A percentile compares a stretch with the other conserved stretches of the same genome.
These are phyloP conservation scores for Acrobasis repandana DNA, from an alignment of 2,888 invertebrate species.

Conservation along the genomic window DNA sequence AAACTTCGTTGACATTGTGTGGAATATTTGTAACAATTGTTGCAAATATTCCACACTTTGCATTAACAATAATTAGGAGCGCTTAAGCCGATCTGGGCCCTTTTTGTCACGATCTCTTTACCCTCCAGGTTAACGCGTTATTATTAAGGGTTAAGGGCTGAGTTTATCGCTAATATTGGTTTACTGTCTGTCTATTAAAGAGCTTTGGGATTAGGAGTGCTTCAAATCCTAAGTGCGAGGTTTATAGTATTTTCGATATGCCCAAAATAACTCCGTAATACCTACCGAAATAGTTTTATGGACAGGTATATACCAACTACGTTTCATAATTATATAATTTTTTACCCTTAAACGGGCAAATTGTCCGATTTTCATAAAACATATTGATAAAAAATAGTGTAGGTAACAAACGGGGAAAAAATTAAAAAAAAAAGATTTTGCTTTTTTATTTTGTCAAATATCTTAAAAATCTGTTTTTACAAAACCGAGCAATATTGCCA, in stretches of 20 bases:
- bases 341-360: too few species aligned
- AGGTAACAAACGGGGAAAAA: too few species aligned
- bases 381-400: too few species aligned
- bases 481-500: too few species aligned
- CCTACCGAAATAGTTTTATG: too few species aligned
- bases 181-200: neutral
- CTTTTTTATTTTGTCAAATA: too few species aligned
- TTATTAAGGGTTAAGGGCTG: slow-evolving; percentile 2
- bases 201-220: neutral
- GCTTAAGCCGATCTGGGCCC: slow-evolving; percentile 10
- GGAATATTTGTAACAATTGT: slow-evolving; percentile 2
- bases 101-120: slow-evolving; percentile 8
- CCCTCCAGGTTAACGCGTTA: slow-evolving; percentile 1
- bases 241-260: neutral
- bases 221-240: neutral
- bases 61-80: slow-evolving; percentile 9
- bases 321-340: too few species aligned
- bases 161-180: slow-evolving; percentile 6
- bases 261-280: neutral
- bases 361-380: too few species aligned
- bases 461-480: too few species aligned
- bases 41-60: neutral
- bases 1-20: neutral
- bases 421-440: too few species aligned
- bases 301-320: too few species aligned